Evolutionary conservation across 37 sponge, comb jelly and placozoan genomes (phyloP).

Genomic region (Haliclona indistincta): DNA sequence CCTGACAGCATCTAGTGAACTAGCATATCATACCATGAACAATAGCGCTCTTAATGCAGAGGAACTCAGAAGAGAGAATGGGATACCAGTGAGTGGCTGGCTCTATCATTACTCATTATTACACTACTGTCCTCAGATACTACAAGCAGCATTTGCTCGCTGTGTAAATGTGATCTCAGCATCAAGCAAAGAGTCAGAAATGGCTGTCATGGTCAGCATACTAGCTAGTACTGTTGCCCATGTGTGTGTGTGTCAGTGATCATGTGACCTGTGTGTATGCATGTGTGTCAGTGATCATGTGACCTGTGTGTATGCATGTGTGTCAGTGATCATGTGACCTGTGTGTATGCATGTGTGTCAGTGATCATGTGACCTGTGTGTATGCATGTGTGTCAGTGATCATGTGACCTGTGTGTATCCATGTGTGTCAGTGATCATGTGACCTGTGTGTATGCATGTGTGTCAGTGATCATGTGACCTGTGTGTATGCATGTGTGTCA

Average conservation of each 20-base stretch:
- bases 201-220: conserved; percentile 67
- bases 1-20: conserved; percentile 92
- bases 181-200: conserved; percentile 72
- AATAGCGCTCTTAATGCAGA: conserved; percentile 94
- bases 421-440: conserved; percentile 79
- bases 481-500: conserved; percentile 87
- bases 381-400: too few relatives aligned
- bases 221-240: neutral
- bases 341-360: conserved; percentile 87
- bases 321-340: too few relatives aligned
- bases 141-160: conserved; percentile 80
- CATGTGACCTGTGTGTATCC: conserved; percentile 85
- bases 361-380: conserved; percentile 36
- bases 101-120: neutral
- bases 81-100: conserved; percentile 62
- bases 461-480: too few relatives aligned
- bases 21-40: conserved; percentile 93
- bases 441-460: conserved; percentile 1
- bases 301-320: conserved; percentile 1
- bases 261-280: conserved; percentile 30
- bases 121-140: conserved; percentile 28
- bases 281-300: conserved; percentile 68
- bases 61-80: conserved; percentile 92
- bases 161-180: conserved; percentile 83
- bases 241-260: too few relatives aligned